Percentiles rank a stretch among this genome's conserved stretches.
Conservation (phyloP, 2,113 vertebrate genomes). For the Paramormyrops kingsleyae region DNA sequence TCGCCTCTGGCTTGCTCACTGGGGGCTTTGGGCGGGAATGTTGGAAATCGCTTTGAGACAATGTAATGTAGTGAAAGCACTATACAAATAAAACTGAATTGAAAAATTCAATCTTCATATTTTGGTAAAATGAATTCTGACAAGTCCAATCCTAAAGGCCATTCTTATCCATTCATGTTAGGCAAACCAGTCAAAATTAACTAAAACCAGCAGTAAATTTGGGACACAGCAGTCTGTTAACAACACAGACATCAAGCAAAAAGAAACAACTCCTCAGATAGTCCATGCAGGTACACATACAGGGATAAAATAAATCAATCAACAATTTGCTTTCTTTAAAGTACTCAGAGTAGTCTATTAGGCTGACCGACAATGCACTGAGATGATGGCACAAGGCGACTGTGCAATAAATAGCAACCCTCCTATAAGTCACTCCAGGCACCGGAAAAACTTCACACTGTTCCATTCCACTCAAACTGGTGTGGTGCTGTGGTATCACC, state of each 20-base stretch:
- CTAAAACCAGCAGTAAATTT: neutral
- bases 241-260: neutral
- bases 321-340: neutral
- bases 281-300: neutral
- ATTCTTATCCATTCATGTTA: neutral
- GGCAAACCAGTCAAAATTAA: neutral
- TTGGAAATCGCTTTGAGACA: too few species aligned
- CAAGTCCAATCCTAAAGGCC: neutral
- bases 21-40: too few species aligned
- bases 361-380: neutral
- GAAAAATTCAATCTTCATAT: neutral
- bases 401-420: neutral
- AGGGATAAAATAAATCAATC: neutral
- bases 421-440: too few species aligned
- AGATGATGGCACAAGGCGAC: neutral
- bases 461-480: too few species aligned
- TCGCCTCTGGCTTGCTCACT: too few species aligned
- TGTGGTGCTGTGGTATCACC: too few species aligned
- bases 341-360: neutral
- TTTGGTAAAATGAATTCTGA: neutral
- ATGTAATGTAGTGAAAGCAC: too few species aligned
- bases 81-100: too few species aligned
- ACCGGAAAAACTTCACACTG: too few species aligned
- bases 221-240: neutral
- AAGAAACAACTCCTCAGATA: neutral